These are phyloP conservation scores for Cervus canadensis DNA, from an alignment of 2,113 vertebrate genomes.

Conservation along the genomic window DNA sequence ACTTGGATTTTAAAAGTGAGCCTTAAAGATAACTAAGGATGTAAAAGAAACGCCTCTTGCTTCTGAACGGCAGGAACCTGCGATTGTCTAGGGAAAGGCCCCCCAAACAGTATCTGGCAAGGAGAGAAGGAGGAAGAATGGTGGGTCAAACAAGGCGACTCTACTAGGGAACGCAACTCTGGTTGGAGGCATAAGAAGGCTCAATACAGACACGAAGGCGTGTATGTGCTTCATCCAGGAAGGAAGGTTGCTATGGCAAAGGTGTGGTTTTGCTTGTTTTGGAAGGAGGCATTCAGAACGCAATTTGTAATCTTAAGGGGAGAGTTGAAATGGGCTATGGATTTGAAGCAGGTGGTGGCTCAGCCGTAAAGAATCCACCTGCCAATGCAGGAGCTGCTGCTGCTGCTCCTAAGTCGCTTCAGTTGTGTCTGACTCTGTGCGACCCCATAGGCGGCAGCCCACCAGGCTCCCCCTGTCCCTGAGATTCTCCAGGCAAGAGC, in stretches of 20 bases:
- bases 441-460: too few species aligned
- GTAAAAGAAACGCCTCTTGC: neutral
- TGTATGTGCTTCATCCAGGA: neutral
- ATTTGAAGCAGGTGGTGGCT: neutral
- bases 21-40: neutral
- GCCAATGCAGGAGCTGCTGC: neutral
- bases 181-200: accelerated
- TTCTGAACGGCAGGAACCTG: neutral
- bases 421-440: too few species aligned
- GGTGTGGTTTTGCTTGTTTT: neutral
- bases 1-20: neutral
- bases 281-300: neutral
- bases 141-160: neutral
- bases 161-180: neutral
- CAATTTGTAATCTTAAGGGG: neutral
- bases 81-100: too few species aligned
- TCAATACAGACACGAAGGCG: neutral
- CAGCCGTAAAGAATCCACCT: neutral
- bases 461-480: too few species aligned
- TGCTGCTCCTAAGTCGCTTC: too few species aligned
- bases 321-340: neutral
- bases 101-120: neutral
- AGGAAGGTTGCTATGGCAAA: neutral
- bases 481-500: too few species aligned
- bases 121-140: neutral